phyloP scores from a whole-genome alignment of 2,888 invertebrate genomes.

The Watsonalla binaria region DNA sequence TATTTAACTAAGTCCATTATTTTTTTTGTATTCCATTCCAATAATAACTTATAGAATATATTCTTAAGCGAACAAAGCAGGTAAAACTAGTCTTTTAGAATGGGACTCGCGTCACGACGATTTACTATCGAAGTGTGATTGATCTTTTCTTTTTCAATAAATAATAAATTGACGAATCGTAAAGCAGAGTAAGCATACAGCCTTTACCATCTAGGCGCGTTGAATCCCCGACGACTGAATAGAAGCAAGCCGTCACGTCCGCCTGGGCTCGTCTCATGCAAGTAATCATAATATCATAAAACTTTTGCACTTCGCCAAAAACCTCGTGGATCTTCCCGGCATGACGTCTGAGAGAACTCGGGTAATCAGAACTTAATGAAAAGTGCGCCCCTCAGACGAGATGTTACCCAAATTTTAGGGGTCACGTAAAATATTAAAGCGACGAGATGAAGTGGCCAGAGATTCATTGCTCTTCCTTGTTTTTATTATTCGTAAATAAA shows the following conservation, averaged over 20 bases:
- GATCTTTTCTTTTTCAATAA: no score
- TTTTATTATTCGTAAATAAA: constrained; percentile 78
- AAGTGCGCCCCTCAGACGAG: constrained; percentile 61
- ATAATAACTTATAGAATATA: no score
- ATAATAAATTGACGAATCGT: constrained; percentile 2
- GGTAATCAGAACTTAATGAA: constrained; percentile 77
- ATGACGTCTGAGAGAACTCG: constrained; percentile 58
- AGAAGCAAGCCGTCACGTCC: constrained; percentile 44
- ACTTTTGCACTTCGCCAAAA: constrained; percentile 74
- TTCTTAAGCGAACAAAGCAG: no score
- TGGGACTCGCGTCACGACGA: no score
- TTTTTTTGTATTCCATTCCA: no score
- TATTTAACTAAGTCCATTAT: no score
- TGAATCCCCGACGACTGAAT: constrained; percentile 18
- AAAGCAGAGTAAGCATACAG: constrained; percentile 11
- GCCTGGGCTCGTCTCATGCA: constrained; percentile 53
- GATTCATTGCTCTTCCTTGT: constrained; percentile 75
- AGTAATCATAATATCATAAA: constrained; percentile 76
- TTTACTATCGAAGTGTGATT: no score
- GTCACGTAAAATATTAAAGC: constrained; percentile 79
- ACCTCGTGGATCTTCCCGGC: constrained; percentile 56
- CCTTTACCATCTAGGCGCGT: constrained; percentile 22
- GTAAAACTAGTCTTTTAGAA: no score
- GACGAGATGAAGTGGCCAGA: constrained; percentile 75
- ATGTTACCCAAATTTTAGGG: constrained; percentile 69